Evolutionary conservation across 2,113 vertebrate genomes (phyloP), one percentile per base, ranked within the genome.

Genomic region (Bufo bufo): DNA sequence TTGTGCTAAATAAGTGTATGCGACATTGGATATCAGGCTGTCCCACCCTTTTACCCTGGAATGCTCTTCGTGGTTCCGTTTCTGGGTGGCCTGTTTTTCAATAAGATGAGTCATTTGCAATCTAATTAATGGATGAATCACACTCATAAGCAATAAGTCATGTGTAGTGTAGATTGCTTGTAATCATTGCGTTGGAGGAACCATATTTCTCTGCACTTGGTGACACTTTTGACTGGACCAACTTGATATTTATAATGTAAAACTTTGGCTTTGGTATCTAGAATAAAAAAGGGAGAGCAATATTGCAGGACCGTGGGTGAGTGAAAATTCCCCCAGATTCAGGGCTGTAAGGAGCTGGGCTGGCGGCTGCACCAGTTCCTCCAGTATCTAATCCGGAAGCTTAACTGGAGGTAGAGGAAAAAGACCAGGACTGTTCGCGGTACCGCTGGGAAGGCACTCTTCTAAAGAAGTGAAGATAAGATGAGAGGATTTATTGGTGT

Each of bases 141-240:
- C 33, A 85, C 52, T 52, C 54, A 47, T 85, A 58, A 72, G 66
- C 52, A 74, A 58, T 75, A 75, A 84, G 83, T 85, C 33, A 75
- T 58, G 3, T 61, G 58, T 77, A 85, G 72, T 63, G 33, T 43
- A 63, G 72, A 77, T 85, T 85, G 45, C 72, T 85, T 63, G 19
- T 77, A 77, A 33, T 77, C 71, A 85, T 75, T 75, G 19, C 47
- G 56, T 74, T 85, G 43, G 84, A 85, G 56, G 43, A 85, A 66
- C 61, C 5, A 50, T 16, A 47, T 69, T 83, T 83, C 20, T 83
- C 81, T 82, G 80, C 33, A 45, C 56, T 65, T 52, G 17, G 23
- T 86, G 56, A 72, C 75, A 78, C n/a, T 16, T 78, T 79, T 52
- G n/a, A 69, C 4, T 54, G 75, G 75, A 86, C 85, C 75, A 86